Conservation (phyloP, 35 echinoderm and acorn worm genomes). For the Lytechinus pictus region DNA sequence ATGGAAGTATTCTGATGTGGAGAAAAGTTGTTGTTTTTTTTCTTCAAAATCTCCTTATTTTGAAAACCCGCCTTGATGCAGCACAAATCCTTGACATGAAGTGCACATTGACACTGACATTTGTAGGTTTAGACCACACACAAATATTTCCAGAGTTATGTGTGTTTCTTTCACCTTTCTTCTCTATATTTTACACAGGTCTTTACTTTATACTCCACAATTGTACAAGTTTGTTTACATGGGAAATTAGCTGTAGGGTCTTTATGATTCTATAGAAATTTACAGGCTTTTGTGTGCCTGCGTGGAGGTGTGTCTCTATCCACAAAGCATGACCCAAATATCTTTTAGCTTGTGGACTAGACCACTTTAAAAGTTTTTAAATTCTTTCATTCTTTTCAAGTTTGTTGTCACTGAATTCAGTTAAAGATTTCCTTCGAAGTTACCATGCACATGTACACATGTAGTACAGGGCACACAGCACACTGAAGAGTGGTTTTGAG, state of each 20-base stretch:
- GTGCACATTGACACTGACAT: neutral
- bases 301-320: neutral
- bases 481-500: neutral
- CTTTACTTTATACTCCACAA: neutral
- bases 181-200: neutral
- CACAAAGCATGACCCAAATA: neutral
- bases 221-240: conserved; percentile 13
- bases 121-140: neutral
- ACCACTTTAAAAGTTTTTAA: neutral
- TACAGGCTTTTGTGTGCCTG: neutral
- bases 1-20: no score
- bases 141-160: neutral
- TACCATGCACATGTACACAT: no score
- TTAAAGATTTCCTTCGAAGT: neutral
- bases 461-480: neutral
- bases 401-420: neutral
- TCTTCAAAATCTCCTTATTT: neutral
- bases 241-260: neutral
- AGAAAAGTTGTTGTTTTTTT: neutral
- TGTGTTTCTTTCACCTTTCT: neutral
- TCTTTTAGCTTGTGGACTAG: neutral
- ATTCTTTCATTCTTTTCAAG: neutral
- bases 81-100: neutral
- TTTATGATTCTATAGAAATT: neutral
- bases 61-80: neutral